phyloP scores from a whole-genome alignment of 2,797 vertebrate species.

The Necrosyrtes monachus region DNA sequence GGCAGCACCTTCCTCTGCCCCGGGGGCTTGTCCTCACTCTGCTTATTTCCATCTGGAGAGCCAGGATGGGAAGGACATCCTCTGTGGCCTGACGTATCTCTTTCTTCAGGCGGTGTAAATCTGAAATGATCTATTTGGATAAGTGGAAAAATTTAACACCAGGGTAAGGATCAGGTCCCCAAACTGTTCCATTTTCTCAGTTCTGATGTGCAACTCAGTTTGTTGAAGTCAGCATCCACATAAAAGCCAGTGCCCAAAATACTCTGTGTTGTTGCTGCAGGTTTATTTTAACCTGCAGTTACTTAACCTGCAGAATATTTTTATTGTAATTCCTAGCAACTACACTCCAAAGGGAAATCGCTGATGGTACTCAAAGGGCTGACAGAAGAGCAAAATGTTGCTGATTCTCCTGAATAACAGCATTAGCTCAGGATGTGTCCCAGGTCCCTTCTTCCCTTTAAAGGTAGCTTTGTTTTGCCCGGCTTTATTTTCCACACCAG shows the following conservation, averaged over 20 bases:
- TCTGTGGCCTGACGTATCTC: background rate
- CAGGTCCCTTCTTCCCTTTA: background rate
- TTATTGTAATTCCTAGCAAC: background rate
- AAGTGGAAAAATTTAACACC: background rate
- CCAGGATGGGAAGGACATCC: background rate
- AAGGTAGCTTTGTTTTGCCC: background rate
- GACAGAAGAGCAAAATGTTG: background rate
- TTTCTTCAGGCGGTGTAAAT: background rate
- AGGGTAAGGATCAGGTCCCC: background rate
- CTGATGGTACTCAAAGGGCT: background rate
- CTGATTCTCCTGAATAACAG: background rate
- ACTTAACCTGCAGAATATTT: background rate
- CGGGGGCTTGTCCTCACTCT: background rate
- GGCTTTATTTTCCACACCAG: background rate
- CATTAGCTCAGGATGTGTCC: background rate
- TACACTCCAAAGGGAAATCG: background rate
- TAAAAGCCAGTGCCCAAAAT: background rate
- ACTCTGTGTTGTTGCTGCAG: background rate
- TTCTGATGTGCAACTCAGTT: background rate
- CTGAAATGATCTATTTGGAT: accelerated
- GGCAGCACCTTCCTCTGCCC: background rate
- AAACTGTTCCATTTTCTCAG: accelerated
- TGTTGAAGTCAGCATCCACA: background rate
- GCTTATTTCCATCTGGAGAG: background rate
- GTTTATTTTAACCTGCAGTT: background rate